phyloP scores from a whole-genome alignment of 2,113 vertebrate genomes.

The Austrofundulus limnaeus region DNA sequence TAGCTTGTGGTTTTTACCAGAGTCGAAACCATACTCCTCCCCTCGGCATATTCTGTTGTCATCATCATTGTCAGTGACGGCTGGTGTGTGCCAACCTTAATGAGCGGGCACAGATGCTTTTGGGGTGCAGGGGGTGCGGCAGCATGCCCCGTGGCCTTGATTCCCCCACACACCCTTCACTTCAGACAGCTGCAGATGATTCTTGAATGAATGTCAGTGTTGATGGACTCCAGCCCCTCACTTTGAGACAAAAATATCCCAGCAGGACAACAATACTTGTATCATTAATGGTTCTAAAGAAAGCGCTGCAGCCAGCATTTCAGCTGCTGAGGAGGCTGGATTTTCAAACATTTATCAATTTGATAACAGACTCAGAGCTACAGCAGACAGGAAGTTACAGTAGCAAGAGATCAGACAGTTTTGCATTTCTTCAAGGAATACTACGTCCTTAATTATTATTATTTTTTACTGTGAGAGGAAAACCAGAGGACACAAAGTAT shows the following conservation, averaged over 20 bases:
- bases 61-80: conserved; percentile 34
- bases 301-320: conserved; percentile 1
- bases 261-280: conserved; percentile 21
- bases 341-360: no score
- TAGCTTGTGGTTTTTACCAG: conserved; percentile 54
- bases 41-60: conserved; percentile 40
- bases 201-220: conserved; percentile 17
- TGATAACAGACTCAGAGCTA: no score
- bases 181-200: conserved; percentile 66
- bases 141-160: conserved; percentile 29
- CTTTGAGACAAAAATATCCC: conserved; percentile 44
- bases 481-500: no score
- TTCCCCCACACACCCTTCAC: conserved; percentile 23
- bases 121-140: conserved; percentile 38
- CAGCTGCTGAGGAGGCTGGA: neutral
- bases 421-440: no score
- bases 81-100: conserved; percentile 41
- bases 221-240: conserved; percentile 4
- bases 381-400: no score
- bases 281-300: conserved; percentile 5
- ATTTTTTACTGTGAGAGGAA: no score
- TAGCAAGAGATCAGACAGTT: no score
- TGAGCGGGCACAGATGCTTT: conserved; percentile 48
- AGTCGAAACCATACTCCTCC: conserved; percentile 39
- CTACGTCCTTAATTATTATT: no score